Percentiles rank a stretch among this genome's conserved stretches.
These are phyloP conservation scores for Drosophila equinoxialis DNA, from an alignment of 1,140 invertebrate genomes.

Conservation along the genomic window DNA sequence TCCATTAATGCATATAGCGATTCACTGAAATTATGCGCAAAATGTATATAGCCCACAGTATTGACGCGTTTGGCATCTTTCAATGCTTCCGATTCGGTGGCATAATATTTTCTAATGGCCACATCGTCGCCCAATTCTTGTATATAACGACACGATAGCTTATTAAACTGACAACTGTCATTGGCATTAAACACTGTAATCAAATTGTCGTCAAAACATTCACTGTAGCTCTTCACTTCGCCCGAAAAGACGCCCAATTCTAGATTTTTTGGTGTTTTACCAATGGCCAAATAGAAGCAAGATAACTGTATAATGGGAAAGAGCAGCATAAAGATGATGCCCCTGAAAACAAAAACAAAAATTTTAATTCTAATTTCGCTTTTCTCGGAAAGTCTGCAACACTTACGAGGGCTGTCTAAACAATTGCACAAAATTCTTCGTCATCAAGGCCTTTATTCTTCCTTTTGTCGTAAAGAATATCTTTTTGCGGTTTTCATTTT, in stretches of 20 bases:
- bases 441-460: constrained; percentile 80
- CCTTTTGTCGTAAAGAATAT: constrained; percentile 78
- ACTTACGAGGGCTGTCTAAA: constrained; percentile 87
- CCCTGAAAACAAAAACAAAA: constrained; percentile 84
- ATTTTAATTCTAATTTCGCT: background rate
- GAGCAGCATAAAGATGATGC: constrained; percentile 90
- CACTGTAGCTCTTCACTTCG: constrained; percentile 84
- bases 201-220: constrained; percentile 70
- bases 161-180: constrained; percentile 84
- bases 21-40: constrained; percentile 90
- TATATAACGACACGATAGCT: constrained; percentile 86
- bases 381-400: background rate
- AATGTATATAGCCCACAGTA: constrained; percentile 88
- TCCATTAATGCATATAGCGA: constrained; percentile 85
- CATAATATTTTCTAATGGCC: constrained; percentile 67
- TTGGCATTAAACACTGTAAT: constrained; percentile 63
- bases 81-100: constrained; percentile 84
- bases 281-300: constrained; percentile 91
- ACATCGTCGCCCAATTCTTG: constrained; percentile 83
- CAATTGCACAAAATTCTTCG: constrained; percentile 87
- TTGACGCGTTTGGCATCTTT: constrained; percentile 86
- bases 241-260: constrained; percentile 90
- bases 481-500: constrained; percentile 68
- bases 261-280: constrained; percentile 89
- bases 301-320: constrained; percentile 92